phyloP scores from a whole-genome alignment of 2,888 invertebrate genomes.

The Parascotia fuliginaria region DNA sequence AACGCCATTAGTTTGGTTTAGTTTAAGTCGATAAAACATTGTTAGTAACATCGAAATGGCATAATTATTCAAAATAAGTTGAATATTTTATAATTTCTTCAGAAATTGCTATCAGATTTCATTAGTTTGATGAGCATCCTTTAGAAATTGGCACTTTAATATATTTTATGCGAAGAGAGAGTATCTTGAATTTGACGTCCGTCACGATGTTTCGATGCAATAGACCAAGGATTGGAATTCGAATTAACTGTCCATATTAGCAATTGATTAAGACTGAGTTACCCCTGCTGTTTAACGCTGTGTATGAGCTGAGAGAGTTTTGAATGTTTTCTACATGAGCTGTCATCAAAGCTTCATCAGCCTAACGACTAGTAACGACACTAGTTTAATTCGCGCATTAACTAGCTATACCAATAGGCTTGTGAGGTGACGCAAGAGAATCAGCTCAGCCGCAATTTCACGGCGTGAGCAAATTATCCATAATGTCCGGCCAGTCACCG shows the following conservation, averaged over 20 bases:
- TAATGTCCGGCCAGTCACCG: conserved; percentile 30
- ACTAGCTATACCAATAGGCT: conserved; percentile 15
- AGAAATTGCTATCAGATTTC: too few species aligned
- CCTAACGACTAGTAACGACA: conserved; percentile 3
- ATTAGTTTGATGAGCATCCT: too few species aligned
- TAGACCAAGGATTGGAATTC: too few species aligned
- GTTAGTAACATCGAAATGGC: background rate
- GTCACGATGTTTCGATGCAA: too few species aligned
- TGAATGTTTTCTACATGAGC: background rate
- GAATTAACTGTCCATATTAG: too few species aligned
- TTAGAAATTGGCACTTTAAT: too few species aligned
- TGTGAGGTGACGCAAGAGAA: conserved; percentile 31
- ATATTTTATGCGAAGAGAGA: too few species aligned
- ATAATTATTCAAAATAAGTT: conserved; percentile 1
- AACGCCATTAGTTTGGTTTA: background rate
- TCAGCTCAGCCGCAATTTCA: conserved; percentile 33
- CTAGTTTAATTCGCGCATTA: conserved; percentile 5
- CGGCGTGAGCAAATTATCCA: conserved; percentile 36
- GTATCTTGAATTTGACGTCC: too few species aligned
- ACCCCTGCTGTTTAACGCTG: too few species aligned
- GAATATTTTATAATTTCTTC: too few species aligned
- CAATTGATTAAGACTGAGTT: too few species aligned
- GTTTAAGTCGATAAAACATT: background rate
- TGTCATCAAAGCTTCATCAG: conserved; percentile 1
- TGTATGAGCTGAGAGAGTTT: background rate